phyloP scores from a whole-genome alignment of 2,113 vertebrate species.

The Cyanoderma ruficeps region DNA sequence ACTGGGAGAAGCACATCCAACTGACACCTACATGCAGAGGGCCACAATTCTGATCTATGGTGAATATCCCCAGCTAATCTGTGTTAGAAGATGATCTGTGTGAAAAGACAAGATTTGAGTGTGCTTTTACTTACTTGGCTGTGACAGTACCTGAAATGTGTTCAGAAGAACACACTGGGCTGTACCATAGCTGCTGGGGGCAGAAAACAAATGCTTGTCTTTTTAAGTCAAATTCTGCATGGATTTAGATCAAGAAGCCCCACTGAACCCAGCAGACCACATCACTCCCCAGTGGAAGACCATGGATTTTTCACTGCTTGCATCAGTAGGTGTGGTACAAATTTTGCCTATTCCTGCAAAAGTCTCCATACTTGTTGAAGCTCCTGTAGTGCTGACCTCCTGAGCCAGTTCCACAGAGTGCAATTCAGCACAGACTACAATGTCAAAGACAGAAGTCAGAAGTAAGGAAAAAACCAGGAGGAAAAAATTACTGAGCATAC shows the following conservation, averaged over 20 bases:
- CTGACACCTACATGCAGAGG: not conserved
- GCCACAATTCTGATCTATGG: not conserved
- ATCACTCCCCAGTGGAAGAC: not conserved
- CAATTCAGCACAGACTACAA: not conserved
- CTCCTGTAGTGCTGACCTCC: not conserved
- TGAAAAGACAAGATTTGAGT: not conserved
- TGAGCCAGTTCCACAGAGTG: not conserved
- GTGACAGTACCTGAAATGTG: not conserved
- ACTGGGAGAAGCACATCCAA: not conserved
- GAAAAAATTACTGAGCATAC: not conserved
- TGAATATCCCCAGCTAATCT: not conserved
- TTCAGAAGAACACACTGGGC: not conserved
- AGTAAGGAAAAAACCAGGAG: not conserved
- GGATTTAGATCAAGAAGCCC: not conserved
- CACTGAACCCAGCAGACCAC: not conserved
- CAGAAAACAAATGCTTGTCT: not conserved
- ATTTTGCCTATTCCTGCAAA: not conserved
- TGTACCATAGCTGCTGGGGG: not conserved
- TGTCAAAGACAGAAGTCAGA: not conserved
- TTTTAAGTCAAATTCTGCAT: not conserved
- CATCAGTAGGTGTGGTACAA: not conserved
- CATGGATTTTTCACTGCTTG: not conserved
- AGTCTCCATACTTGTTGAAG: not conserved
- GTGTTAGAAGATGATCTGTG: not conserved
- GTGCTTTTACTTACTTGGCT: not conserved